Conservation (phyloP, 1,140 invertebrate genomes). For the Aphidius ervi region DNA sequence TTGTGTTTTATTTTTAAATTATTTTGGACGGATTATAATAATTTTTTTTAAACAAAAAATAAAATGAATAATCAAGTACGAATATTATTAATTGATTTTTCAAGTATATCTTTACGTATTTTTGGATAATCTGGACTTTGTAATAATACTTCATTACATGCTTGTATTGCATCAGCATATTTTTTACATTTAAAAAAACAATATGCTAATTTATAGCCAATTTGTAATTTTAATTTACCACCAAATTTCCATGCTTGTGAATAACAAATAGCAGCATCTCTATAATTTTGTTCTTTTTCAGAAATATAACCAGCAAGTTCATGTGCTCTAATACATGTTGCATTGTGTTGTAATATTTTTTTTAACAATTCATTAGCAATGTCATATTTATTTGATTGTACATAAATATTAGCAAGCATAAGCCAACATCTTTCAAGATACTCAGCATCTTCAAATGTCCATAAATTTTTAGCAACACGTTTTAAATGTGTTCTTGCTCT, state of each 20-base stretch:
- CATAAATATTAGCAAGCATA: slow-evolving; percentile 86
- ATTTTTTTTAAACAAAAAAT: not conserved
- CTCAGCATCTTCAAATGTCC: slow-evolving; percentile 93
- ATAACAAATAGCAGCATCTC: slow-evolving; percentile 80
- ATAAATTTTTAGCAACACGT: slow-evolving; percentile 77
- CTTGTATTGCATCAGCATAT: slow-evolving; percentile 81
- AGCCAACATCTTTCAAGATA: slow-evolving; percentile 94
- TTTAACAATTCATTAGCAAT: slow-evolving; percentile 78
- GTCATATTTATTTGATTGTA: slow-evolving; percentile 83
- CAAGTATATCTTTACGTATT: slow-evolving; percentile 88
- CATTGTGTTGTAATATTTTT: slow-evolving; percentile 82
- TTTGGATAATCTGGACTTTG: slow-evolving; percentile 85
- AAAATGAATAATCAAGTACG: slow-evolving; percentile 54
- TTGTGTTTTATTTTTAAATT: not conserved
- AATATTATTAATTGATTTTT: slow-evolving; percentile 85
- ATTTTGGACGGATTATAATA: not conserved
- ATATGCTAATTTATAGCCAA: slow-evolving; percentile 91
- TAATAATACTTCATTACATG: slow-evolving; percentile 77
- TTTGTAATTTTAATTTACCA: slow-evolving; percentile 72
- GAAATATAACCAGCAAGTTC: slow-evolving; percentile 83
- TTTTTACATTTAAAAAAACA: slow-evolving; percentile 87
- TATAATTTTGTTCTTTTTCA: slow-evolving; percentile 90
- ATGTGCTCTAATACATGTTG: slow-evolving; percentile 85
- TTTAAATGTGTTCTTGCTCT: slow-evolving; percentile 90
- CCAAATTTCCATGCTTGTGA: slow-evolving; percentile 80